These are phyloP conservation scores for Crocuta crocuta DNA, from an alignment of 2,113 vertebrate species.

Conservation along the genomic window DNA sequence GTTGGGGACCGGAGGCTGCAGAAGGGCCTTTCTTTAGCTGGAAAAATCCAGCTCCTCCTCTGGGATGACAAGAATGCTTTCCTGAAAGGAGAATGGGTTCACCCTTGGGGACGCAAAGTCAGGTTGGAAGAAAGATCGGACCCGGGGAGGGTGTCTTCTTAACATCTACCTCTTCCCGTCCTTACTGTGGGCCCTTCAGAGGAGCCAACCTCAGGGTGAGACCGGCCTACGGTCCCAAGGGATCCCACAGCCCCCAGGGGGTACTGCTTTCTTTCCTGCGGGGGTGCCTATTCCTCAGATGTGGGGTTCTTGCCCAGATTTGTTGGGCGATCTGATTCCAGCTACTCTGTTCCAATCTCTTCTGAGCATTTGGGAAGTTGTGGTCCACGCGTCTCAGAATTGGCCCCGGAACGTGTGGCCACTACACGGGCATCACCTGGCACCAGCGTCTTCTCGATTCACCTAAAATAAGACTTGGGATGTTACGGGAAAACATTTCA, in stretches of 20 bases:
- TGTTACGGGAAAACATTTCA: not conserved
- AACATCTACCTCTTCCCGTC: not conserved
- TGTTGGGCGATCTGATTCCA: not conserved
- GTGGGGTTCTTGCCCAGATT: not conserved
- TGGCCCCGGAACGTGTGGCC: not conserved
- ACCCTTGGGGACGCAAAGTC: not conserved
- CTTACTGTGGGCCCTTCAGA: not conserved
- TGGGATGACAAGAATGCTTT: not conserved
- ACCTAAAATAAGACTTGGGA: not conserved
- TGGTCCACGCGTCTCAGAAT: accelerated
- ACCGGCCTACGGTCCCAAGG: not conserved
- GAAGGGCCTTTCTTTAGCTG: not conserved
- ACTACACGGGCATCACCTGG: accelerated
- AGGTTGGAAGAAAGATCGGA: not conserved
- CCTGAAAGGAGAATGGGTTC: not conserved
- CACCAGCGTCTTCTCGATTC: not conserved
- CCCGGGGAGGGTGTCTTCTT: not conserved
- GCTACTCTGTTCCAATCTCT: not conserved
- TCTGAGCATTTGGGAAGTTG: not conserved
- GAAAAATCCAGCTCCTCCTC: not conserved
- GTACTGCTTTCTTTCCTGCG: not conserved
- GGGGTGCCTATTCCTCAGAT: no score
- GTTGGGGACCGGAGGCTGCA: not conserved
- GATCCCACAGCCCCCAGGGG: not conserved
- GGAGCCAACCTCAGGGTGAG: not conserved